These are phyloP conservation scores for Yponomeuta cagnagella DNA, from an alignment of 2,888 invertebrate species.

Conservation along the genomic window DNA sequence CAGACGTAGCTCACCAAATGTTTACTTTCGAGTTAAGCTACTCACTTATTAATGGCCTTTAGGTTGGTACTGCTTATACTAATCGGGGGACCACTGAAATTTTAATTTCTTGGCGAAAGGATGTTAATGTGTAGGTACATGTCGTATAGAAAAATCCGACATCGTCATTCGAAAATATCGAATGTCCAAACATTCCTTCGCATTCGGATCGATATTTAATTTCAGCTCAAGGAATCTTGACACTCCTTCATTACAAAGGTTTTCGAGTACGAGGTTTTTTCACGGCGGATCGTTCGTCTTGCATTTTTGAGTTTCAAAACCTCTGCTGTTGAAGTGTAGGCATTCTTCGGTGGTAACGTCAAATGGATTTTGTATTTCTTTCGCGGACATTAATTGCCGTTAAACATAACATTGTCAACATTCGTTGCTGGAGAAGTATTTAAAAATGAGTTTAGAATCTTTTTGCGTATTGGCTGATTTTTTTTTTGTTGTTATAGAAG, in stretches of 20 bases:
- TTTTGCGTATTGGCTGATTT: too few relatives aligned
- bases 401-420: too few relatives aligned
- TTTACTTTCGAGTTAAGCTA: neutral
- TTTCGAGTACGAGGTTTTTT: neutral
- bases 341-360: neutral
- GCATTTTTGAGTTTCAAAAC: constrained; percentile 1
- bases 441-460: too few relatives aligned
- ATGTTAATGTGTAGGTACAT: neutral
- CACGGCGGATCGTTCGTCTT: neutral
- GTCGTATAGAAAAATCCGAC: neutral
- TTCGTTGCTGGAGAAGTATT: too few relatives aligned
- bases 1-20: neutral
- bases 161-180: neutral
- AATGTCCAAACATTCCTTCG: neutral
- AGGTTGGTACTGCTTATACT: neutral
- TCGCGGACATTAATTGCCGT: neutral
- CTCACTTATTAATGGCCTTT: neutral
- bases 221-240: neutral
- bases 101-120: neutral
- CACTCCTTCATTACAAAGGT: neutral
- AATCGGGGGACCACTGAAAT: neutral
- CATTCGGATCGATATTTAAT: neutral
- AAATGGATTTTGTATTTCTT: neutral
- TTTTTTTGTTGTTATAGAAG: too few relatives aligned
- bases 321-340: neutral